phyloP scores from a whole-genome alignment of 2,113 vertebrate genomes.

The Hystrix brachyura region DNA sequence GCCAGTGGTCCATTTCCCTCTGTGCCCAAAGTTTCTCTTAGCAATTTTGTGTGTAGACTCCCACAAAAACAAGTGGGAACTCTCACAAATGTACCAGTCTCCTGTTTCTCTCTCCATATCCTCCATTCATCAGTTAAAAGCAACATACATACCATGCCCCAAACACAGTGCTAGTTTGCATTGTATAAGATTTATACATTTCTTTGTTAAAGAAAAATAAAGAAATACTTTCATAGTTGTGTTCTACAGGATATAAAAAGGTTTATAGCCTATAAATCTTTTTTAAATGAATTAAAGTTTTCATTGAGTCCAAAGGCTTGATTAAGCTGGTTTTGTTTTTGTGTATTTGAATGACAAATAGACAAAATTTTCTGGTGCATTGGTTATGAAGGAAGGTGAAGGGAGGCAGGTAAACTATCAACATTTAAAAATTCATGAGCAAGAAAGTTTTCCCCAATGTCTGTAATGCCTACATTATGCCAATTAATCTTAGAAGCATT shows the following conservation, averaged over 20 bases:
- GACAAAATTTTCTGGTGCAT: not conserved
- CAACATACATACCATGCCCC: not conserved
- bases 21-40: not conserved
- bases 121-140: not conserved
- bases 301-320: not conserved
- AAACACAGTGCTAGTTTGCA: not conserved
- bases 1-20: not conserved
- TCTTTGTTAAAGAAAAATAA: slow-evolving; percentile 22
- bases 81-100: not conserved
- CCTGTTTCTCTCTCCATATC: not conserved
- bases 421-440: slow-evolving; percentile 6
- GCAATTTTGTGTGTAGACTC: not conserved
- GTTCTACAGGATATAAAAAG: not conserved
- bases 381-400: not conserved
- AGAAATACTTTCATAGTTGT: not conserved
- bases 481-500: slow-evolving; percentile 15
- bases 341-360: not conserved
- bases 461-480: not conserved
- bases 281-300: slow-evolving; percentile 41
- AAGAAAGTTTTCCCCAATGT: not conserved
- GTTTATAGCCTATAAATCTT: not conserved
- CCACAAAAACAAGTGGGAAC: not conserved
- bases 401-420: not conserved
- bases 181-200: slow-evolving; percentile 29
- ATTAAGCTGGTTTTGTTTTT: not conserved